Conservation (phyloP, 2,888 invertebrate genomes). For the Corythucha ciliata region DNA sequence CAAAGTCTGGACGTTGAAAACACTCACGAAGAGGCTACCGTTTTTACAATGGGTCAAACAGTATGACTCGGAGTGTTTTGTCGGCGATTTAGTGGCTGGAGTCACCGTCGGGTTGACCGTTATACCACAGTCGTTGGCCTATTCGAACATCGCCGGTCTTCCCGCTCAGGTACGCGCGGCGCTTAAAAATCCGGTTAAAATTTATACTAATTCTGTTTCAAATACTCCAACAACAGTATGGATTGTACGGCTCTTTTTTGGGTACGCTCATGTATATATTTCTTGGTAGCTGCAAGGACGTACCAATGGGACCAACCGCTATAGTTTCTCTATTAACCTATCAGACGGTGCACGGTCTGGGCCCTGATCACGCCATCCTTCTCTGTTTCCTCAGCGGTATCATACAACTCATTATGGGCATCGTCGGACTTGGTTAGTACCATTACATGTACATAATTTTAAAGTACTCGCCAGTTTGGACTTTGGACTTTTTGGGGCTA, state of each 20-base stretch:
- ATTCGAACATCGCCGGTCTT: constrained; percentile 68
- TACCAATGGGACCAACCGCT: constrained; percentile 87
- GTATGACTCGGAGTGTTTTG: constrained; percentile 60
- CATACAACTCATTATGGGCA: constrained; percentile 69
- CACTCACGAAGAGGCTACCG: constrained; percentile 63
- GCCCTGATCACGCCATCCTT: constrained; percentile 60
- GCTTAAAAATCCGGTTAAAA: not conserved
- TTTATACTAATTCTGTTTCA: not conserved
- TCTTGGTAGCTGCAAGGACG: constrained; percentile 84
- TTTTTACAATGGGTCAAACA: constrained; percentile 67
- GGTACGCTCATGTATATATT: constrained; percentile 84
- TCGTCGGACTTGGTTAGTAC: constrained; percentile 61
- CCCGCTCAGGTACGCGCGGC: constrained; percentile 52
- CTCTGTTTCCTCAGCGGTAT: constrained; percentile 65
- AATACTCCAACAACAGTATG: constrained; percentile 59
- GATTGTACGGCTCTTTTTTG: constrained; percentile 86
- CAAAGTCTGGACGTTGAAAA: constrained; percentile 55
- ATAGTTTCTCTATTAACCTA: constrained; percentile 74
- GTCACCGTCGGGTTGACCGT: constrained; percentile 87
- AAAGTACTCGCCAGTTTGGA: no score
- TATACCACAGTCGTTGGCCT: constrained; percentile 81
- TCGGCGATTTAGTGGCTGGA: constrained; percentile 84
- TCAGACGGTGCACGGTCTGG: constrained; percentile 56
- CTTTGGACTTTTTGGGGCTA: no score
- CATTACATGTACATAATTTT: not conserved